Base-by-base conservation (phyloP, 2,888 invertebrate genomes). In the Conus canariensis region DNA sequence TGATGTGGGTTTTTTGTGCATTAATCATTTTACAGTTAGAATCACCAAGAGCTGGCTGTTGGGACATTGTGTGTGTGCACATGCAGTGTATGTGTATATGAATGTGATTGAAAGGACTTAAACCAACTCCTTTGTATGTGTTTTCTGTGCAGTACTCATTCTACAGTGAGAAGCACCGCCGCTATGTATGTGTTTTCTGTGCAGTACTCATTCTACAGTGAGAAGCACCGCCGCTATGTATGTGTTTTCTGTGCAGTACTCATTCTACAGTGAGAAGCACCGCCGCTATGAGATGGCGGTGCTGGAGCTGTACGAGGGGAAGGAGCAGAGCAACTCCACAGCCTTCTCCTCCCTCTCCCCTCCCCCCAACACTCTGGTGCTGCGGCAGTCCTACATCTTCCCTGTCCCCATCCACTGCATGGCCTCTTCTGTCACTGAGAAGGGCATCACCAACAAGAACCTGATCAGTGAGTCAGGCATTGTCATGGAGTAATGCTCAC, bases 241-340 rank as follows among this genome's bases (percentile, higher is more conserved):
- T 82, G 80, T 82, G 80, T 80, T 9, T n/a, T 25, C 5, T 83
- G 83, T 83, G 83, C 95, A 97, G 92, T 99, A 99, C 96, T 97
- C 98, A 77, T 99, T 98, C 96, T 98, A 98, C 97, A 99, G 98
- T 96, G 99, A 99, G 95, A 98, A 99, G 96, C 98, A 98, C 93
- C 97, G 99, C 77, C 97, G 99, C 89, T 98, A 98, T 22, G 99
- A 99, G 97, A 97, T 99, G 90, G 98, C 98, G 0, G 98, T 99
- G 0, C 97, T 99, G 94, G 99, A 99, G 97, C 97, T 99, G 92
- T 99, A 99, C 96, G 99, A 99, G 96, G 99, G 99, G 82, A 98
- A 98, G 94, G 97, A 97, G 93, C 98, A 98, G 96, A 97, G 97
- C 91, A 98, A 98, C 95, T 98, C 98, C 90, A 95, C 95, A 96